Evolutionary conservation across 1,140 invertebrate species (phyloP).

Genomic region (Drosophila sp.): DNA sequence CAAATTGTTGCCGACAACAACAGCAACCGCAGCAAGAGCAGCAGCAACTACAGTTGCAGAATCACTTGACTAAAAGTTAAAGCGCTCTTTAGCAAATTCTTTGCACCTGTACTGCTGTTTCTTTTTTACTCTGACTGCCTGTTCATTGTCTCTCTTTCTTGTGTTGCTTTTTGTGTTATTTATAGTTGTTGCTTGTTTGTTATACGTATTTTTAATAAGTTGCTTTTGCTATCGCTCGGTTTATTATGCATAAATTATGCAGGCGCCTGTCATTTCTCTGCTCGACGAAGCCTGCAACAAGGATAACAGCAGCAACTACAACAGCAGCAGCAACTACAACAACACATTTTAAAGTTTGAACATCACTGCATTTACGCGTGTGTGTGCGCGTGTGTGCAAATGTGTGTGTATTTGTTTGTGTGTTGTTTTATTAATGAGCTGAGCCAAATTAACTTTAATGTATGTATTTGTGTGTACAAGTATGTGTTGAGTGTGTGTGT

Average conservation of each 20-base stretch:
- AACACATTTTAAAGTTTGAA: slow-evolving; percentile 60
- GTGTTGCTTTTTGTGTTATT: slow-evolving; percentile 53
- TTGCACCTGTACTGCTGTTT: background rate
- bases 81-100: slow-evolving; percentile 9
- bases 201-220: slow-evolving; percentile 74
- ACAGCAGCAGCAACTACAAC: slow-evolving; percentile 1
- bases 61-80: slow-evolving; percentile 55
- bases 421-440: slow-evolving; percentile 79
- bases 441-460: slow-evolving; percentile 78
- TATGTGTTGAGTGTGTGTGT: slow-evolving; percentile 38
- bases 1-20: slow-evolving; percentile 63
- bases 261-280: slow-evolving; percentile 52
- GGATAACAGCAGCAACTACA: slow-evolving; percentile 17
- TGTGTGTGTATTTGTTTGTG: slow-evolving; percentile 31
- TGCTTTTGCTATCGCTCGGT: slow-evolving; percentile 70
- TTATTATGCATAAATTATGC: slow-evolving; percentile 81
- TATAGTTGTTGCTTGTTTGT: slow-evolving; percentile 75
- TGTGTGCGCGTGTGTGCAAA: slow-evolving; percentile 8
- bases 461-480: slow-evolving; percentile 50
- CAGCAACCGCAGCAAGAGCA: slow-evolving; percentile 40
- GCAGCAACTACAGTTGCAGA: slow-evolving; percentile 55
- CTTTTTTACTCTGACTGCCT: background rate
- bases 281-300: slow-evolving; percentile 24
- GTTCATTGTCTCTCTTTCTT: background rate
- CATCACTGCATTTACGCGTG: slow-evolving; percentile 16